phyloP scores from a whole-genome alignment of 2,797 vertebrate species.

The Sebastes oblongus region DNA sequence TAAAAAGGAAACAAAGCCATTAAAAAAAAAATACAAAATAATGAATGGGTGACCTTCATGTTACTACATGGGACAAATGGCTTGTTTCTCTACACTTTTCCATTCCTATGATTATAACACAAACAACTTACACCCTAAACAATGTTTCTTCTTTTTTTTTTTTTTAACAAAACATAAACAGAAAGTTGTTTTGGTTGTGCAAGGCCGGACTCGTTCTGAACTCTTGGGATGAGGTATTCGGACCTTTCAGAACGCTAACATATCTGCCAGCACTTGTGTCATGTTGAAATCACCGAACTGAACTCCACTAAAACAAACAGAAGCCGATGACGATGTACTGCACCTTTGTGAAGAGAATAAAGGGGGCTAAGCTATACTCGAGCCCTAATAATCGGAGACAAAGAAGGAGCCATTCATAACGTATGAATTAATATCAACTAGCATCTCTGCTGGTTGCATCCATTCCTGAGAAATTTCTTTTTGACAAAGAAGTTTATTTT shows the following conservation, averaged over 20 bases:
- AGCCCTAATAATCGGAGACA: constrained; percentile 17
- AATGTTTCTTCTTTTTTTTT: neutral
- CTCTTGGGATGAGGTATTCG: constrained; percentile 57
- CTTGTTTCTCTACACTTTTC: constrained; percentile 31
- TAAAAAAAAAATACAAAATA: constrained; percentile 55
- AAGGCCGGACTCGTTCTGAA: constrained; percentile 31
- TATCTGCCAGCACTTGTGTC: constrained; percentile 20
- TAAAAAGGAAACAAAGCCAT: constrained; percentile 62
- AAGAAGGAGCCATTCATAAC: constrained; percentile 39
- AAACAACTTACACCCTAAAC: constrained; percentile 35
- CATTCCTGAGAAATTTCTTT: constrained; percentile 51
- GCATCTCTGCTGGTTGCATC: constrained; percentile 48
- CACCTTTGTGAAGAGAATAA: constrained; percentile 10
- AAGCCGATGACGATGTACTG: neutral
- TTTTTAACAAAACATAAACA: constrained; percentile 36
- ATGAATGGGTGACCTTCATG: constrained; percentile 43
- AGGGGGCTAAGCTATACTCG: neutral
- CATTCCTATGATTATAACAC: constrained; percentile 38
- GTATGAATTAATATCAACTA: constrained; percentile 24
- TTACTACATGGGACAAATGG: constrained; percentile 48
- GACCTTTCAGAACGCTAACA: constrained; percentile 26
- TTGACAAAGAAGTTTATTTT: constrained; percentile 1
- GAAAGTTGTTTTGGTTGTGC: constrained; percentile 45
- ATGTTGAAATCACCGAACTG: constrained; percentile 6
- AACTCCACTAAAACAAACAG: constrained; percentile 1